These are phyloP conservation scores for Mythimna ferrago DNA, from an alignment of 2,888 invertebrate genomes.

Conservation along the genomic window DNA sequence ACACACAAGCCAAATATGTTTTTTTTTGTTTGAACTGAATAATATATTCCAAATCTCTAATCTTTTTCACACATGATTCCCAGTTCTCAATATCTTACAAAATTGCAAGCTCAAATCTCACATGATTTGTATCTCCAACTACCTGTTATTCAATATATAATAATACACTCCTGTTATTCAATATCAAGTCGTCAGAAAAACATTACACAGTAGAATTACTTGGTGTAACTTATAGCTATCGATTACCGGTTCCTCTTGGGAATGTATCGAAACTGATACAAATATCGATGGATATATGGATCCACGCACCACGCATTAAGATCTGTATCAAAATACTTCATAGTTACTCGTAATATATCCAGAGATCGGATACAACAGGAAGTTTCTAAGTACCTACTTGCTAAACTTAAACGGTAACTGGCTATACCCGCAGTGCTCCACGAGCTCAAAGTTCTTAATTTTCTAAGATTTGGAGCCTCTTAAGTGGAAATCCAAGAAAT, in stretches of 20 bases:
- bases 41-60: not conserved
- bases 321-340: conserved; percentile 53
- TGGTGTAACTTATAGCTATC: conserved; percentile 37
- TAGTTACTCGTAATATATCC: conserved; percentile 43
- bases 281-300: conserved; percentile 34
- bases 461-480: conserved; percentile 5
- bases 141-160: conserved; percentile 8
- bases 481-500: not conserved
- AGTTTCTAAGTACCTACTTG: conserved; percentile 42
- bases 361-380: conserved; percentile 36
- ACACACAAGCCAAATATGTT: not conserved
- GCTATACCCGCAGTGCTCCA: conserved; percentile 2
- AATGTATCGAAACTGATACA: conserved; percentile 47
- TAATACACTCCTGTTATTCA: conserved; percentile 16
- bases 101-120: not conserved
- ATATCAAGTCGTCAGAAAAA: conserved; percentile 13
- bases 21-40: not conserved
- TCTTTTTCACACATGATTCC: not conserved
- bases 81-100: not conserved
- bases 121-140: not conserved
- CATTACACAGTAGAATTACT: conserved; percentile 9
- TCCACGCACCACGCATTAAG: conserved; percentile 52
- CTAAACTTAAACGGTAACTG: conserved; percentile 48
- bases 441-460: conserved; percentile 23
- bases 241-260: conserved; percentile 38